Evolutionary conservation across 2,888 invertebrate genomes (phyloP).

Genomic region (Ennomos erosarius): DNA sequence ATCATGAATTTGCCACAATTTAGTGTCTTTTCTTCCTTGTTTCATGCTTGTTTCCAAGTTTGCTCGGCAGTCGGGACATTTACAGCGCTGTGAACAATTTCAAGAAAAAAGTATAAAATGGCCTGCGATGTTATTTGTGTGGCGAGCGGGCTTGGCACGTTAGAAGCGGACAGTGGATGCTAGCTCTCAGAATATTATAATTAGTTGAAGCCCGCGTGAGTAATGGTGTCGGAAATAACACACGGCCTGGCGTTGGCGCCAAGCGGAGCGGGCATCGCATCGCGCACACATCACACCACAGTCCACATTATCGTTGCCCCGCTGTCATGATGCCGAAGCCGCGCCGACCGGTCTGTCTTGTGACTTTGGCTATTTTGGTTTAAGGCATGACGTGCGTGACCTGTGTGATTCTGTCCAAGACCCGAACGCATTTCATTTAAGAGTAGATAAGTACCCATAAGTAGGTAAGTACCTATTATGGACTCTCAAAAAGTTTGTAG

Average conservation of each 20-base stretch:
- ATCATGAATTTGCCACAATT: constrained; percentile 26
- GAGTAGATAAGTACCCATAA: too few relatives aligned
- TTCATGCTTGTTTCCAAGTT: constrained; percentile 35
- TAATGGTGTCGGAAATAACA: constrained; percentile 84
- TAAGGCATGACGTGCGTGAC: constrained; percentile 57
- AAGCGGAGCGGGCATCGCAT: constrained; percentile 69
- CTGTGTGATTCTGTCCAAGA: background rate
- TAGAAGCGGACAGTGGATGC: constrained; percentile 67
- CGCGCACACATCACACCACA: constrained; percentile 45
- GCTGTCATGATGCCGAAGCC: constrained; percentile 30
- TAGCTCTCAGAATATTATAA: constrained; percentile 80
- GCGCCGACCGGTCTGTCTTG: constrained; percentile 76
- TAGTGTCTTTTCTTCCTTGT: constrained; percentile 31
- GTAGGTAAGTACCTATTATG: too few relatives aligned
- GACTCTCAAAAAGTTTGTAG: constrained; percentile 46
- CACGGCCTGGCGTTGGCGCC: constrained; percentile 78
- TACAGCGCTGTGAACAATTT: constrained; percentile 26
- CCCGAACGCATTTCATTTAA: constrained; percentile 53
- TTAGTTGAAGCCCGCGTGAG: constrained; percentile 81
- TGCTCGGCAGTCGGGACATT: constrained; percentile 27
- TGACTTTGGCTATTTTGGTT: constrained; percentile 75
- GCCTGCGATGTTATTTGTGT: constrained; percentile 36
- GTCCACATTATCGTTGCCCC: constrained; percentile 35
- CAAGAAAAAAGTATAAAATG: constrained; percentile 36
- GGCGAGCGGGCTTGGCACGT: constrained; percentile 45